Evolutionary conservation across 2,113 vertebrate genomes (phyloP).

Genomic region (Pangasianodon gigas): DNA sequence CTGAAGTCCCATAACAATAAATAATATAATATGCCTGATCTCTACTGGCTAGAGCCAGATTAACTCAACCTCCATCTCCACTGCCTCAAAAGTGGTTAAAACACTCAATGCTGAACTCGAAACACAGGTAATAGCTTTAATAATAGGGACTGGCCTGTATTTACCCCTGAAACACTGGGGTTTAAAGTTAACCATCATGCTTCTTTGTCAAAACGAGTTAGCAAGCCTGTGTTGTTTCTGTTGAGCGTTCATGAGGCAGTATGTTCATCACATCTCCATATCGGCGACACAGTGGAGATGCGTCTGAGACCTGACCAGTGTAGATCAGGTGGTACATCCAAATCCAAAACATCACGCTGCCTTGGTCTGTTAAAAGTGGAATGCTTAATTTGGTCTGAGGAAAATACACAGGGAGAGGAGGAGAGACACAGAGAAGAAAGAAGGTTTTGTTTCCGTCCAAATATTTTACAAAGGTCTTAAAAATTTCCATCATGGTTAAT

Average conservation of each 20-base stretch:
- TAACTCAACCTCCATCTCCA: neutral
- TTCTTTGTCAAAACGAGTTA: neutral
- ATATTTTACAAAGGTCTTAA: neutral
- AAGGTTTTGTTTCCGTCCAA: neutral
- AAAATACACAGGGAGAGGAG: neutral
- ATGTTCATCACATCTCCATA: neutral
- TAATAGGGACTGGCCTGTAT: neutral
- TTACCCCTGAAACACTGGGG: neutral
- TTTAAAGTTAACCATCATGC: neutral
- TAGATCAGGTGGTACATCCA: conserved; percentile 5
- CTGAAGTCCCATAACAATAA: conserved; percentile 28
- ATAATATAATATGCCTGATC: conserved; percentile 6
- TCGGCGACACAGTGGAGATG: conserved; percentile 3
- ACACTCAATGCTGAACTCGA: neutral
- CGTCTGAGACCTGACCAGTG: conserved; percentile 14
- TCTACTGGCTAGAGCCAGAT: neutral
- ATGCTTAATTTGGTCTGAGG: conserved; percentile 40
- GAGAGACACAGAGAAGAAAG: neutral
- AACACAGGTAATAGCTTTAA: neutral
- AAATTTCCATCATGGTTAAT: neutral
- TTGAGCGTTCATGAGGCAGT: conserved; percentile 27
- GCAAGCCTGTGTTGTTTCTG: neutral
- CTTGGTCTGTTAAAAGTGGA: conserved; percentile 25
- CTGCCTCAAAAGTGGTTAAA: neutral
- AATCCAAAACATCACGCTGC: neutral